phyloP scores from a whole-genome alignment of 2,113 vertebrate species.

The human (Homo sapiens) region GRCh38 chr14:63603001-63603500 shows the following conservation, averaged over 20 bases:
- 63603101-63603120: neutral
- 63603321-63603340: neutral
- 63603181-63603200: neutral
- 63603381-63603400: neutral
- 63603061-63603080: neutral
- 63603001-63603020: too few relatives aligned
- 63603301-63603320: neutral
- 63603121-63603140: too few relatives aligned
- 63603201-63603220: neutral
- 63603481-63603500: neutral
- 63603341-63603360: neutral
- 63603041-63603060: neutral
- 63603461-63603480: neutral
- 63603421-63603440: neutral
- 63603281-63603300: neutral
- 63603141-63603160: neutral
- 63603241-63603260: neutral
- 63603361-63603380: neutral
- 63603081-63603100: neutral
- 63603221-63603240: neutral
- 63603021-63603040: too few relatives aligned
- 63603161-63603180: neutral
- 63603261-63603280: neutral
- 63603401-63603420: neutral
- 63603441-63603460: neutral